Evolutionary conservation across 2,113 vertebrate species (phyloP), one percentile per base, ranked within the genome.

Genomic region (Pachyramphus minor): DNA sequence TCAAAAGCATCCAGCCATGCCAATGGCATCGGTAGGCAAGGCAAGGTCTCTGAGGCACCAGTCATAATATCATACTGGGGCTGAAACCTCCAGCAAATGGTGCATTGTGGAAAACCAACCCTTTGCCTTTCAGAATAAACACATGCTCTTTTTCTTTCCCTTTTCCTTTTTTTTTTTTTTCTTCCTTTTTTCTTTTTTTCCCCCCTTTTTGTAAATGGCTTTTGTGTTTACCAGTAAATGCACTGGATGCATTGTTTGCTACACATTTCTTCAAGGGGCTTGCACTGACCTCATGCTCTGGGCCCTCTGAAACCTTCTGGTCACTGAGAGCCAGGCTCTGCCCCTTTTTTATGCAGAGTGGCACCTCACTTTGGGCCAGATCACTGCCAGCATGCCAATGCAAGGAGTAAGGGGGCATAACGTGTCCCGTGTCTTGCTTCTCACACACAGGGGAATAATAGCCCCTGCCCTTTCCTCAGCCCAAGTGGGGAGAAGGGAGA

Each of bases 41-140:
- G 69, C 80, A 68, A 89, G 56, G 80, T 52, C 69, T 86, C 79
- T 37, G 77, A 96, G 95, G 72, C 56, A 33, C 89, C 88, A 78
- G 83, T 66, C 93, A 92, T 92, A 95, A 78, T 96, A 95, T 96
- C 92, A 96, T 94, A 87, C 92, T 58, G 69, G 86, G 87, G 91
- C 89, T 76, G 86, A 95, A 95, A 92, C 69, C 76, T 90, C 25
- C 79, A 95, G 94, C 86, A 4, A 95, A 90, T n/a, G 73, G 80
- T 31, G 62, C 62, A 62, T 95, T 94, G 88, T 94, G 80, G 87
- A 88, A 93, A 90, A 92, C 41, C 80, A 78, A 44, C 94, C 69
- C 86, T 95, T 56, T 95, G 90, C 92, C 49, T 97, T 96, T 95
- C 93, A 94, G 88, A 95, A 96, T 81, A 93, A 96, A 88, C 30